phyloP scores from a whole-genome alignment of 1,140 invertebrate species.

The Archivesica marissinica region DNA sequence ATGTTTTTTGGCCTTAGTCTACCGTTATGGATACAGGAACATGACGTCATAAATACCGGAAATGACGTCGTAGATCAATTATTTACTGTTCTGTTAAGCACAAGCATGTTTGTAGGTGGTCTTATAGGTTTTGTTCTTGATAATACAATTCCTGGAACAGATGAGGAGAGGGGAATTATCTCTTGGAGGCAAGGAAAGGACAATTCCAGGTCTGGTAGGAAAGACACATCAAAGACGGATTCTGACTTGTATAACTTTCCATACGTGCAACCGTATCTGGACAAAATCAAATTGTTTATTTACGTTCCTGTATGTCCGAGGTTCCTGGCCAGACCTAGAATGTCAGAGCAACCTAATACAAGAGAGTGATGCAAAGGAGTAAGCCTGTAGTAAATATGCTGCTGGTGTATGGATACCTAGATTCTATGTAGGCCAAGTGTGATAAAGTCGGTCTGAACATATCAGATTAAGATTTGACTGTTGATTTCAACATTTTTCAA shows the following conservation, averaged over 20 bases:
- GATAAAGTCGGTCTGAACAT: too few relatives aligned
- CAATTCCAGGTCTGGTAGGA: neutral
- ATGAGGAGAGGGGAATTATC: slow-evolving; percentile 66
- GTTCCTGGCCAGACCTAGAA: slow-evolving; percentile 19
- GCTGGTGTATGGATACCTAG: too few relatives aligned
- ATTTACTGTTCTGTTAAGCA: slow-evolving; percentile 72
- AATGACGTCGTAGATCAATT: slow-evolving; percentile 74
- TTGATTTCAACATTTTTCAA: too few relatives aligned
- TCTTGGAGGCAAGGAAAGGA: slow-evolving; percentile 57
- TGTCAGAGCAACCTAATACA: too few relatives aligned
- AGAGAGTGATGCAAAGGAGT: too few relatives aligned
- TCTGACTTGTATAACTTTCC: slow-evolving; percentile 62
- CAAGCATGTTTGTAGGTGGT: slow-evolving; percentile 81
- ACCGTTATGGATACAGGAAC: slow-evolving; percentile 88
- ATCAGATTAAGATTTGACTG: too few relatives aligned
- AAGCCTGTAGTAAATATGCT: too few relatives aligned
- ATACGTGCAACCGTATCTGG: slow-evolving; percentile 64
- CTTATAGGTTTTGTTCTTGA: slow-evolving; percentile 78
- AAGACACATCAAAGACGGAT: neutral
- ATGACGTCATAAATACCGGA: slow-evolving; percentile 87
- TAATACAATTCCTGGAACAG: slow-evolving; percentile 78
- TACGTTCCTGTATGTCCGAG: slow-evolving; percentile 66
- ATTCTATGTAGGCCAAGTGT: too few relatives aligned
- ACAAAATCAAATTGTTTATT: slow-evolving; percentile 53
- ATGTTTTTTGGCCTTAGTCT: slow-evolving; percentile 92